Evolutionary conservation across 23 tunicate species (phyloP).

Genomic region (Aplidium turbinatum): DNA sequence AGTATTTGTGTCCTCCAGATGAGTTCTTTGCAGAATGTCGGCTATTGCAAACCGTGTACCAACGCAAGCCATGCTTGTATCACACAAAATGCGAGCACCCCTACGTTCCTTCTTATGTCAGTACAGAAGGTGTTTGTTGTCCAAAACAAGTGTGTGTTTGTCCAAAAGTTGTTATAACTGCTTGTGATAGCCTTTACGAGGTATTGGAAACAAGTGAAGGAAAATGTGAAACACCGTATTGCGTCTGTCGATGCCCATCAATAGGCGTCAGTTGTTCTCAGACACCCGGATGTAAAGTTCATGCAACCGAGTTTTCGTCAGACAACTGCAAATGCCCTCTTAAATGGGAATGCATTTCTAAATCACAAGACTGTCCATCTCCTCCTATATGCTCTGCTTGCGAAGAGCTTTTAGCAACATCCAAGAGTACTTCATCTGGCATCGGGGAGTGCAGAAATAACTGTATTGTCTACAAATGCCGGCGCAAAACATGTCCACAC

Average conservation of each 20-base stretch:
- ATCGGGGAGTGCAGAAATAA: slow-evolving; percentile 14
- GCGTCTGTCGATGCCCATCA: slow-evolving; percentile 42
- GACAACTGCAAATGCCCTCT: slow-evolving; percentile 28
- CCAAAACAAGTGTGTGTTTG: slow-evolving; percentile 34
- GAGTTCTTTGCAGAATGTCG: not conserved
- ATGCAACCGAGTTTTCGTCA: slow-evolving; percentile 3
- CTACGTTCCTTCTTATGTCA: slow-evolving; percentile 14
- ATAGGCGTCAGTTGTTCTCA: slow-evolving; percentile 9
- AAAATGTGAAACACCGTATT: slow-evolving; percentile 38
- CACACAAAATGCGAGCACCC: slow-evolving; percentile 10
- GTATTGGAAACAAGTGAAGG: slow-evolving; percentile 24
- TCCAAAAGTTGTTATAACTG: not conserved
- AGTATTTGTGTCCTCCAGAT: slow-evolving; percentile 15
- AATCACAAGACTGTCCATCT: slow-evolving; percentile 28
- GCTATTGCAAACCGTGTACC: not conserved
- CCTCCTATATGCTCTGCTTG: slow-evolving; percentile 31
- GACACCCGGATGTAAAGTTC: slow-evolving; percentile 49
- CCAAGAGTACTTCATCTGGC: not conserved
- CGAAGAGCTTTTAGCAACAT: not conserved
- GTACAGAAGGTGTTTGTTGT: slow-evolving; percentile 28
- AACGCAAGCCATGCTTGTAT: slow-evolving; percentile 1
- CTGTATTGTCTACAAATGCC: slow-evolving; percentile 36
- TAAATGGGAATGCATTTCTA: slow-evolving; percentile 22
- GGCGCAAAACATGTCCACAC: not conserved
- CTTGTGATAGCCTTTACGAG: slow-evolving; percentile 15